A percentile compares a stretch with the other conserved stretches of the same genome.
phyloP scores from a whole-genome alignment of 2,888 invertebrate genomes.

The Hyppa rectilinea region DNA sequence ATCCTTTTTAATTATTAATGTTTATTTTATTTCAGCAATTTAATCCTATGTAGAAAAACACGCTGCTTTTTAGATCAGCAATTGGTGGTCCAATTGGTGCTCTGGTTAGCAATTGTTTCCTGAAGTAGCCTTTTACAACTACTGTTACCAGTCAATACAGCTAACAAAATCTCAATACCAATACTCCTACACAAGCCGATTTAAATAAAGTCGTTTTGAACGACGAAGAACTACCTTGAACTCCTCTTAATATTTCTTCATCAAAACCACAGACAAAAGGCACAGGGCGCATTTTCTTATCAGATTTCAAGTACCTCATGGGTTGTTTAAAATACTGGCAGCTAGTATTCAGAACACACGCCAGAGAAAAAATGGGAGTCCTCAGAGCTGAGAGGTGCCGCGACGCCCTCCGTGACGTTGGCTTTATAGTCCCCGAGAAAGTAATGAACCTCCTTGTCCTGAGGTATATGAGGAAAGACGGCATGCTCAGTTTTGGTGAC shows the following conservation, averaged over 20 bases:
- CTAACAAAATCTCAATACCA: background rate
- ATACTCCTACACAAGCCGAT: background rate
- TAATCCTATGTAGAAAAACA: too few species aligned
- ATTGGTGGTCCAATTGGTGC: background rate
- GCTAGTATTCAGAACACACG: conserved; percentile 96
- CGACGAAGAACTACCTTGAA: background rate
- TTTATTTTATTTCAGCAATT: background rate
- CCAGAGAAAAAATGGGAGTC: conserved; percentile 97
- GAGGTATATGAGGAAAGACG: conserved; percentile 97
- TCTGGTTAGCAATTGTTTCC: background rate
- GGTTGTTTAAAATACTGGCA: conserved; percentile 98
- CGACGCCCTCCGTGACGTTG: conserved; percentile 96
- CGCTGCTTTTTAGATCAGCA: background rate
- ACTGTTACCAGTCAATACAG: background rate
- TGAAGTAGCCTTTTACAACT: background rate
- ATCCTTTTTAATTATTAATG: conserved; percentile 89
- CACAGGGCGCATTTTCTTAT: conserved; percentile 95
- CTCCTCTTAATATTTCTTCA: background rate
- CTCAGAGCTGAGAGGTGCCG: conserved; percentile 95
- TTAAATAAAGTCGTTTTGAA: background rate
- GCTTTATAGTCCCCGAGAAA: conserved; percentile 96
- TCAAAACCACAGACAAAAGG: conserved; percentile 92
- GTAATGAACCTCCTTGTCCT: conserved; percentile 95
- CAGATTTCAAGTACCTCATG: conserved; percentile 97
- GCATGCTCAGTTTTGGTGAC: conserved; percentile 97